Conservation (phyloP, 2,888 invertebrate species). For the Chloroclysta siterata region DNA sequence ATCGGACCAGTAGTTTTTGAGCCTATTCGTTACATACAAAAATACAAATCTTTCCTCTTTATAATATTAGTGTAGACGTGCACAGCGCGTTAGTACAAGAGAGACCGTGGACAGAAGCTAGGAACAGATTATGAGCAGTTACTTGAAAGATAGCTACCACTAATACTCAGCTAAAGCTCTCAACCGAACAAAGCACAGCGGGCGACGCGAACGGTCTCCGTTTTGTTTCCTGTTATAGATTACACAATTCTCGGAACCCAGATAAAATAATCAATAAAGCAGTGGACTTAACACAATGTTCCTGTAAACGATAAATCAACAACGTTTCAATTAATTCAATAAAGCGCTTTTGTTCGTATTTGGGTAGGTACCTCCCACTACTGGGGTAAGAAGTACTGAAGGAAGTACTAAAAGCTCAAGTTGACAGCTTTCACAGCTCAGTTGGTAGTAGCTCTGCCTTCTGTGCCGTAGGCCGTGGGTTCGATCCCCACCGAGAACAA, state of each 20-base stretch:
- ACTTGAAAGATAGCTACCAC: background rate
- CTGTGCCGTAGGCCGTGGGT: no score
- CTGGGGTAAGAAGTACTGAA: background rate
- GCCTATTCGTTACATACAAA: no score
- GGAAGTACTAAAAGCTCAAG: background rate
- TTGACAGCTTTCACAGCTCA: background rate
- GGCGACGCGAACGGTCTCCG: conserved; percentile 39
- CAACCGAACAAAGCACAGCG: conserved; percentile 22
- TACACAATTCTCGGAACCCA: conserved; percentile 59
- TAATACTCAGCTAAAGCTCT: conserved; percentile 14
- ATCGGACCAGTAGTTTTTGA: no score
- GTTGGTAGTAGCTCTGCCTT: no score
- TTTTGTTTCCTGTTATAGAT: conserved; percentile 63
- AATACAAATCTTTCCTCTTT: no score
- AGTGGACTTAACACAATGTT: conserved; percentile 37
- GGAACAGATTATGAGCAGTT: background rate
- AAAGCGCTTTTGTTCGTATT: conserved; percentile 8
- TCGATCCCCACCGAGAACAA: no score
- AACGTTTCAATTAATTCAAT: conserved; percentile 21
- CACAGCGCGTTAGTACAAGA: background rate
- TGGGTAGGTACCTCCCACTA: no score
- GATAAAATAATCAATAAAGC: conserved; percentile 56
- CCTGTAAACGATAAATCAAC: conserved; percentile 38
- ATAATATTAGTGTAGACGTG: no score
- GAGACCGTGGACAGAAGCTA: background rate